Evolutionary conservation across 2,888 invertebrate genomes (phyloP), one percentile per base, ranked within the genome.

Genomic region (Ypsolopha scabrella): DNA sequence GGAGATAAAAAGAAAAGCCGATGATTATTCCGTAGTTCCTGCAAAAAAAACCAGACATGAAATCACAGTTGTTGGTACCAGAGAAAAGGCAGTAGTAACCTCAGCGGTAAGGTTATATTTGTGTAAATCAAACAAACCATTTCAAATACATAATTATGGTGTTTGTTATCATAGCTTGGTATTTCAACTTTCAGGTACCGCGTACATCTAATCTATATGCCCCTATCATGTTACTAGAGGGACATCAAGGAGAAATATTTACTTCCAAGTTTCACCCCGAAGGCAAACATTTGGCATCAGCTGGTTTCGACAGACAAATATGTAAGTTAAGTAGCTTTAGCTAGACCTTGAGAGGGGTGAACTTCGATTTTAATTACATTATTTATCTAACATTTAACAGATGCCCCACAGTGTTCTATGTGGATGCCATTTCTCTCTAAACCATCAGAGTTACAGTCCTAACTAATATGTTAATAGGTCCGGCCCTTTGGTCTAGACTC

Each of bases 241-340:
- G 98, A 0, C 99, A 99, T 71, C 95, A 96, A 71, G 98, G 98
- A 8, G 99, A 99, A 76, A 93, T 99, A 62, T 98, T 96, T 72
- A 90, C 94, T 2, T 88, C 93, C 7, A 94, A 95, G 75, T 99
- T 99, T 75, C 97, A 98, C 71, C 98, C 98, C 0, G 98, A 99
- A 70, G 99, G 99, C 6, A 93, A 95, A 64, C 93, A 97, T 69
- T 78, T 99, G 41, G 97, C 97, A 2, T 96, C 98, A 0, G 93
- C 94, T 7, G 99, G 99, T 7, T 97, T 96, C 75, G 99, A 99
- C 69, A 87, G 98, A 68, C 94, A 95, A 80, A 96, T 99, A 64
- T 95, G 97, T 97, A 88, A 89, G 94, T 88, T 48, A 33, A 24
- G 2, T 24, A 24, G 24, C 24, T 24, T 24, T 24, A 24, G 4